phyloP scores from a whole-genome alignment of 2,797 vertebrate genomes.

The Pangasius mekongensis region DNA sequence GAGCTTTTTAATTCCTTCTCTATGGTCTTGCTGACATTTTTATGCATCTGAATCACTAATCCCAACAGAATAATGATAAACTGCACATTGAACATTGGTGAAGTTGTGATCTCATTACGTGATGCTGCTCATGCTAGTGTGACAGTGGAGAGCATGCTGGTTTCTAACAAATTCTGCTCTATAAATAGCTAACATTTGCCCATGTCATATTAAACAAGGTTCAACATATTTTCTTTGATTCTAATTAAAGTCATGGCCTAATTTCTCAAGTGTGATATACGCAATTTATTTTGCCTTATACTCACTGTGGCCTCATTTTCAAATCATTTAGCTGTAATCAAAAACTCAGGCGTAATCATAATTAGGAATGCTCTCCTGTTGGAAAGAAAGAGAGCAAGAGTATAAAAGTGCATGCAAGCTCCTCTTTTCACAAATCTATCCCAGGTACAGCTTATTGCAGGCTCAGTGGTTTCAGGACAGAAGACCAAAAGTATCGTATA shows the following conservation, averaged over 20 bases:
- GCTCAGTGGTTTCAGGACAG: conserved; percentile 10
- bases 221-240: neutral
- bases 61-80: neutral
- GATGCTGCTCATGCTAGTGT: neutral
- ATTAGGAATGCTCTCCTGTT: neutral
- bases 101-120: neutral
- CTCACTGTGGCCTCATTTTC: neutral
- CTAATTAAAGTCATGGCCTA: neutral
- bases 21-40: neutral
- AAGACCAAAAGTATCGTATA: neutral
- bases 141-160: neutral
- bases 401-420: conserved; percentile 8
- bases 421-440: neutral
- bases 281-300: neutral
- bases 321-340: conserved; percentile 11
- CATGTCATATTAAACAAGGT: neutral
- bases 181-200: neutral
- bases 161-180: neutral
- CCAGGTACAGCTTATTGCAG: neutral
- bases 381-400: neutral
- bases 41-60: conserved; percentile 1
- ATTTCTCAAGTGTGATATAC: neutral
- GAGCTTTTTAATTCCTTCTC: neutral
- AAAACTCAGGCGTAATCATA: neutral
- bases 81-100: neutral